Percentiles rank a stretch among this genome's conserved stretches.
These are phyloP conservation scores for Sciurus vulgaris DNA, from an alignment of 2,797 vertebrate species.

Conservation along the genomic window DNA sequence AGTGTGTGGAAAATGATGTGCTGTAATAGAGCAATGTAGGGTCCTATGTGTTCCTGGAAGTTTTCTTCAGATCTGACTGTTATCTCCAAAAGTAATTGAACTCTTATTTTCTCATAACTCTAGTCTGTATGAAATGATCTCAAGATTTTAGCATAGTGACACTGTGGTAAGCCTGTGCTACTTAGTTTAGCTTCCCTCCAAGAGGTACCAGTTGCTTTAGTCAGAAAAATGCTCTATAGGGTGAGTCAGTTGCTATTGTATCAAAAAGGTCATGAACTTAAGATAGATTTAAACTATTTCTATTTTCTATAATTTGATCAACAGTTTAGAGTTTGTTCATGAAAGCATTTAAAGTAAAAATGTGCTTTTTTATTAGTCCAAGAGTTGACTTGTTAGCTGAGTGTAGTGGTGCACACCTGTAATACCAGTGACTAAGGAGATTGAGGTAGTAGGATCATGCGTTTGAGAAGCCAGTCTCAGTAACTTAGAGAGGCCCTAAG, in stretches of 20 bases:
- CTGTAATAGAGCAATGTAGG: neutral
- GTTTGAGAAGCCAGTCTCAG: too few relatives aligned
- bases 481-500: too few relatives aligned
- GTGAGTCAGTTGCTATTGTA: neutral
- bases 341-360: neutral
- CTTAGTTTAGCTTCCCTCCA: neutral
- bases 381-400: neutral
- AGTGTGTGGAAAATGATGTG: neutral
- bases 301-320: neutral
- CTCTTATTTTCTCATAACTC: neutral
- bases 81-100: neutral
- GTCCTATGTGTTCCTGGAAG: neutral
- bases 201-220: neutral
- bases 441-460: too few relatives aligned
- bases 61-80: neutral
- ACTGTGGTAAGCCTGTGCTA: neutral
- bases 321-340: neutral
- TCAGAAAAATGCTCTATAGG: neutral
- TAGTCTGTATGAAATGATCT: constrained; percentile 16
- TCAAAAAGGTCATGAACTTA: neutral
- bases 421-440: too few relatives aligned
- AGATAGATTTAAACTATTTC: neutral
- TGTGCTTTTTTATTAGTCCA: neutral
- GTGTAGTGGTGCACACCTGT: too few relatives aligned
- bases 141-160: neutral